A percentile compares a stretch with the other conserved stretches of the same genome.
Evolutionary conservation across 2,797 vertebrate genomes (phyloP).

Genomic region (Psittacula echo): DNA sequence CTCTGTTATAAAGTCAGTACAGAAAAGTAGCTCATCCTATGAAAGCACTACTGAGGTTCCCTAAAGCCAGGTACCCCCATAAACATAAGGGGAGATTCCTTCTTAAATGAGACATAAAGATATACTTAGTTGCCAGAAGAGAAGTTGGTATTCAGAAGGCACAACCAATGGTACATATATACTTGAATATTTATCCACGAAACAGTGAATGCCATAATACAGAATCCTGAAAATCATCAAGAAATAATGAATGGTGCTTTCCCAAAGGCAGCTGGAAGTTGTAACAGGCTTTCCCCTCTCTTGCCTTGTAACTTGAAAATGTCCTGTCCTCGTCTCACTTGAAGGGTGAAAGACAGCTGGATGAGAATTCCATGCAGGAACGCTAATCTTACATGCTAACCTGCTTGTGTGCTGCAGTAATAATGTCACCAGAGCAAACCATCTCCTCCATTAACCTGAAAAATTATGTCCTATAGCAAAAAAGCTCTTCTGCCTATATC

Average conservation of each 20-base stretch:
- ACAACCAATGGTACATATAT: background rate
- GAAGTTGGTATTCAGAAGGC: background rate
- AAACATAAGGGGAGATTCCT: background rate
- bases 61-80: background rate
- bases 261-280: conserved; percentile 3
- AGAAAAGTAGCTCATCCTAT: background rate
- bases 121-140: background rate
- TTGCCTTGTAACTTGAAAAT: background rate
- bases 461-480: background rate
- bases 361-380: background rate
- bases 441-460: background rate
- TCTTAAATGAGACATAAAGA: background rate
- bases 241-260: background rate
- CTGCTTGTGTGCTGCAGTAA: background rate
- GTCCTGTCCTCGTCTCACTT: background rate
- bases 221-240: background rate
- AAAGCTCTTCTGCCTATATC: background rate
- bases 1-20: background rate
- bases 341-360: background rate
- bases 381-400: background rate
- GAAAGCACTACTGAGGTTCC: background rate
- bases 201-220: background rate
- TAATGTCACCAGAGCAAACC: background rate
- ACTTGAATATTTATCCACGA: background rate
- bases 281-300: background rate